Base-by-base conservation (phyloP, 2,113 vertebrate species). In the Cinclus cinclus region DNA sequence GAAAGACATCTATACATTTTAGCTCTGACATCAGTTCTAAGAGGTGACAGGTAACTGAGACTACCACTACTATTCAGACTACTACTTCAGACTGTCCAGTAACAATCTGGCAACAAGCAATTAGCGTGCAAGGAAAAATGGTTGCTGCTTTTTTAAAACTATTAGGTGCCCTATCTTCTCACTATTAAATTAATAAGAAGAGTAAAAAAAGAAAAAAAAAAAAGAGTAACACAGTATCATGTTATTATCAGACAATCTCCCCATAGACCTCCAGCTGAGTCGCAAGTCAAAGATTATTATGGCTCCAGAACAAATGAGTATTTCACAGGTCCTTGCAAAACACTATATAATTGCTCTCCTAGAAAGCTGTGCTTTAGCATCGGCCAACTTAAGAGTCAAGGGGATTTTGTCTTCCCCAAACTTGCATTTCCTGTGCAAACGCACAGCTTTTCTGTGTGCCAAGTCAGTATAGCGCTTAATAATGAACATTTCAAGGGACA, bases 401-500 rank as follows among this genome's bases (percentile, higher is more conserved):
- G 42, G 67, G 52, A 75, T 63, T 84, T 39, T 83, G 31, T 58
- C 60, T 76, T 92, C 55, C 63, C 27, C 37, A 78, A 65, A 68
- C 27, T 41, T 59, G 10, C 28, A 49, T 77, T 30, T 89, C 70
- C 56, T 68, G 30, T 85, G 60, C 69, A 94, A 87, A 91, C 30
- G 81, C 2, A 3, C 31, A 68, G 56, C 58, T 83, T 15, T 24
- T 74, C 42, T 73, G 31, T 58, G 52, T 92, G 63, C 50, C 60
- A 92, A 84, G 55, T 37, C 64, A 73, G 41, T 24, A 70, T 19
- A 89, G 65, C 13, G 25, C 20, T n/a, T 52, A 70, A 96, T 78
- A 94, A 89, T 75, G 65, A 87, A 74, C 47, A 70, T 46, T 93
- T 87, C 67, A 76, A 93, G 52, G 49, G 74, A 90, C 86, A 89